Evolutionary conservation across 2,113 vertebrate species (phyloP).

Genomic region (Bujurquina vittata): DNA sequence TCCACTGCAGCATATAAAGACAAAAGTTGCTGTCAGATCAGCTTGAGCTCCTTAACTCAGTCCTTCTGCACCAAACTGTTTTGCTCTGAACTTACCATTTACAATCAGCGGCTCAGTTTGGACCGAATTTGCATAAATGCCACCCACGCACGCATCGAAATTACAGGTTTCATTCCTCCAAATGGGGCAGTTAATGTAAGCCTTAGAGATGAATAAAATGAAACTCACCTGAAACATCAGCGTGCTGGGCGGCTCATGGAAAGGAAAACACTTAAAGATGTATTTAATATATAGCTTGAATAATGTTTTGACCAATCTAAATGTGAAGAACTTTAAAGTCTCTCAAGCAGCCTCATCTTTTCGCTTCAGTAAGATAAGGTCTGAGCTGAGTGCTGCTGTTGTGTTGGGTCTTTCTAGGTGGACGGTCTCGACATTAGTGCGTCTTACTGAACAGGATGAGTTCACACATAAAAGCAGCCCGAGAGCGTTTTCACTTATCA

Average conservation of each 20-base stretch:
- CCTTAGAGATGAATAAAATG: neutral
- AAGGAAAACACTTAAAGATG: neutral
- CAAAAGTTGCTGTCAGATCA: conserved; percentile 23
- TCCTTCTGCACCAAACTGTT: conserved; percentile 10
- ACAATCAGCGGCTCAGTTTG: neutral
- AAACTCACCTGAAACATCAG: neutral
- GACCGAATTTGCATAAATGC: conserved; percentile 35
- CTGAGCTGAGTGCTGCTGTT: neutral
- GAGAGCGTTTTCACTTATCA: conserved; percentile 24
- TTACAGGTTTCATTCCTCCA: neutral
- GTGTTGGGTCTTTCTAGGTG: neutral
- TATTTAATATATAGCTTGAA: neutral
- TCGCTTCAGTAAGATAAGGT: neutral
- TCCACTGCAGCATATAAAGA: neutral
- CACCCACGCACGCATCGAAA: conserved; percentile 6
- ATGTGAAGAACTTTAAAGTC: neutral
- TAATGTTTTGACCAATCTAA: neutral
- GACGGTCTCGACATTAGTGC: neutral
- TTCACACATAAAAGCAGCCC: conserved; percentile 39
- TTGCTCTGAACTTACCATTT: neutral
- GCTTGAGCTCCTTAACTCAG: neutral
- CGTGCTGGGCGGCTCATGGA: neutral
- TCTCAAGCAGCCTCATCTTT: neutral
- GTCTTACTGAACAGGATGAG: neutral
- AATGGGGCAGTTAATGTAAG: neutral